Percentiles rank a stretch among this genome's conserved stretches.
Conservation (phyloP, 1,140 invertebrate genomes). For the Zaprionus africanus region DNA sequence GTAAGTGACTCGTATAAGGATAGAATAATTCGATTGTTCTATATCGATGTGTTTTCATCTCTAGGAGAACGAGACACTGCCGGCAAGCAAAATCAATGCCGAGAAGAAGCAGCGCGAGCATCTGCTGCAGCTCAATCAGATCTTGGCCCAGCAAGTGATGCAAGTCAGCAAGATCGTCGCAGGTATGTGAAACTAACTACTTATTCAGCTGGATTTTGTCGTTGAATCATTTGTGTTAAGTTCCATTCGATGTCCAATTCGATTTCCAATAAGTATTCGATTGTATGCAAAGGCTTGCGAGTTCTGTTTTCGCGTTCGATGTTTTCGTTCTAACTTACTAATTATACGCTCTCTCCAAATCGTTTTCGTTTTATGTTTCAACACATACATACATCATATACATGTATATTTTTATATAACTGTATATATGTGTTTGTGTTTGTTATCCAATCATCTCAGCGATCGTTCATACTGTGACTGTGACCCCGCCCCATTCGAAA, state of each 20-base stretch:
- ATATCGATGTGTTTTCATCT: neutral
- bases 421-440: conserved; percentile 53
- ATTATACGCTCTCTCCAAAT: conserved; percentile 51
- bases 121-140: conserved; percentile 94
- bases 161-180: conserved; percentile 97
- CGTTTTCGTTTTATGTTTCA: conserved; percentile 44
- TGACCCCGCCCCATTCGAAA: conserved; percentile 38
- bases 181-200: conserved; percentile 87
- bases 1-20: conserved; percentile 46
- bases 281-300: conserved; percentile 64
- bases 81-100: conserved; percentile 88
- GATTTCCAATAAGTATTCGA: conserved; percentile 33
- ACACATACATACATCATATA: conserved; percentile 10
- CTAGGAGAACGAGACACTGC: conserved; percentile 81
- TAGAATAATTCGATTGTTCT: no score
- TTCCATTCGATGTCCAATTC: conserved; percentile 49
- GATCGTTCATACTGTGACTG: conserved; percentile 7
- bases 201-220: neutral
- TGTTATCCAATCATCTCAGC: conserved; percentile 54
- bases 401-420: conserved; percentile 21
- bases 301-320: conserved; percentile 69
- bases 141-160: conserved; percentile 96
- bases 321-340: conserved; percentile 70
- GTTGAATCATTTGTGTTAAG: conserved; percentile 40
- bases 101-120: conserved; percentile 95